phyloP scores from a whole-genome alignment of 2,797 vertebrate species.

The Botia kubotai region DNA sequence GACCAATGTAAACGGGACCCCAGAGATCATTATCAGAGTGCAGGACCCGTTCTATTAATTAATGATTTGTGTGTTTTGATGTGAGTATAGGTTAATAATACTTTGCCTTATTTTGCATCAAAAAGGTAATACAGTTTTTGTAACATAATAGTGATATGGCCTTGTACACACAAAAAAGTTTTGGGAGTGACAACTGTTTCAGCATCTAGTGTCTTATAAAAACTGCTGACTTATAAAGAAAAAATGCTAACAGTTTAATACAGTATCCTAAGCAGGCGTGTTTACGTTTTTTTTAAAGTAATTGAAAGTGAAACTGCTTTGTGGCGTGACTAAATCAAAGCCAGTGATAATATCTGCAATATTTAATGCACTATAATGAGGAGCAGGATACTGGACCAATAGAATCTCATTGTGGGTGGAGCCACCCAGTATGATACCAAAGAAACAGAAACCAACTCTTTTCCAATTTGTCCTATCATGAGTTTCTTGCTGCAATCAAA shows the following conservation, averaged over 20 bases:
- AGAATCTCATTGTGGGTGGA: too few relatives aligned
- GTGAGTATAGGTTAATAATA: neutral
- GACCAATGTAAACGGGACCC: neutral
- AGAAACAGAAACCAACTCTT: too few relatives aligned
- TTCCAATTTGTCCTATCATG: too few relatives aligned
- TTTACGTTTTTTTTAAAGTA: neutral
- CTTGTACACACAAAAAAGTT: neutral
- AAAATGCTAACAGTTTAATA: neutral
- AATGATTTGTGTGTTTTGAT: neutral
- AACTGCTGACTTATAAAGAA: too few relatives aligned
- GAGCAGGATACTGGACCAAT: too few relatives aligned
- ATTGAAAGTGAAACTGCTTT: too few relatives aligned
- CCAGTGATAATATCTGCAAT: too few relatives aligned
- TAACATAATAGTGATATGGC: neutral
- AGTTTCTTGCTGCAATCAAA: too few relatives aligned
- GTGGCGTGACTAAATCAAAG: too few relatives aligned
- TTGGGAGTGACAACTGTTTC: neutral
- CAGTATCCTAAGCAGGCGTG: neutral
- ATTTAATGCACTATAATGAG: too few relatives aligned
- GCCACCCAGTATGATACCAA: neutral
- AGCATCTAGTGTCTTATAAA: neutral
- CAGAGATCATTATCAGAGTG: neutral
- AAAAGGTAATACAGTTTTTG: neutral
- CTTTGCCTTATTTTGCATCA: conserved; percentile 5
- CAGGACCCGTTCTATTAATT: conserved; percentile 4